These are phyloP conservation scores for Bactericera cockerelli DNA, from an alignment of 1,140 invertebrate species.

Conservation along the genomic window DNA sequence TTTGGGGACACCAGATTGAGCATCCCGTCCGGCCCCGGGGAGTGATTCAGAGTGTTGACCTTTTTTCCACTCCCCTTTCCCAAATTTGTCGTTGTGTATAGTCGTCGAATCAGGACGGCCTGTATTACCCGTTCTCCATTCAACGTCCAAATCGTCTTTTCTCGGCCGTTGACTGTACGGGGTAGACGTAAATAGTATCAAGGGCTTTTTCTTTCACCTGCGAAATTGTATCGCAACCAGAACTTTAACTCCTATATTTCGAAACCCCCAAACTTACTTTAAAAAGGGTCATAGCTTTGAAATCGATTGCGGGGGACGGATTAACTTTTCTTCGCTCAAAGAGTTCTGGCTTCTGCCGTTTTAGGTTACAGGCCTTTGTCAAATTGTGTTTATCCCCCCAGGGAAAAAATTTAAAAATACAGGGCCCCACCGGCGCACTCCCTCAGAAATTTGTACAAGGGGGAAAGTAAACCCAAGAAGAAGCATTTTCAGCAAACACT, in stretches of 20 bases:
- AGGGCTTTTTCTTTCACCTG: slow-evolving; percentile 98
- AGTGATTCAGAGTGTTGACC: slow-evolving; percentile 94
- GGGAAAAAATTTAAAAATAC: slow-evolving; percentile 93
- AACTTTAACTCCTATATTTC: slow-evolving; percentile 88
- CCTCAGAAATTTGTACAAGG: slow-evolving; percentile 91
- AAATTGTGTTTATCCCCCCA: slow-evolving; percentile 98
- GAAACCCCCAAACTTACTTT: slow-evolving; percentile 25
- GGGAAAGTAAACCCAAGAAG: slow-evolving; percentile 96
- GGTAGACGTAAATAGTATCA: slow-evolving; percentile 91
- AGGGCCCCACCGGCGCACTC: slow-evolving; percentile 93
- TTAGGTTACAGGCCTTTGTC: slow-evolving; percentile 99
- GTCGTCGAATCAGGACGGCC: slow-evolving; percentile 90
- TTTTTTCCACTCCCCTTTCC: slow-evolving; percentile 94
- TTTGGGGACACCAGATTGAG: slow-evolving; percentile 89
- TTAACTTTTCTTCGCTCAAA: slow-evolving; percentile 94
- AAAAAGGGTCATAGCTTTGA: slow-evolving; percentile 62
- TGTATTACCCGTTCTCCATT: slow-evolving; percentile 81
- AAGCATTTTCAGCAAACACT: slow-evolving; percentile 99
- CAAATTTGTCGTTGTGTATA: slow-evolving; percentile 82
- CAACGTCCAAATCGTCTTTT: slow-evolving; percentile 91
- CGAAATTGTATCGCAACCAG: slow-evolving; percentile 98
- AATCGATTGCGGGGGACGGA: slow-evolving; percentile 95
- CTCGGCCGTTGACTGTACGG: slow-evolving; percentile 88
- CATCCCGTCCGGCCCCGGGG: slow-evolving; percentile 86
- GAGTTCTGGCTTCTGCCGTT: slow-evolving; percentile 93